Conservation (phyloP, 2,888 invertebrate genomes). For the Caenorhabditis sulstoni region DNA sequence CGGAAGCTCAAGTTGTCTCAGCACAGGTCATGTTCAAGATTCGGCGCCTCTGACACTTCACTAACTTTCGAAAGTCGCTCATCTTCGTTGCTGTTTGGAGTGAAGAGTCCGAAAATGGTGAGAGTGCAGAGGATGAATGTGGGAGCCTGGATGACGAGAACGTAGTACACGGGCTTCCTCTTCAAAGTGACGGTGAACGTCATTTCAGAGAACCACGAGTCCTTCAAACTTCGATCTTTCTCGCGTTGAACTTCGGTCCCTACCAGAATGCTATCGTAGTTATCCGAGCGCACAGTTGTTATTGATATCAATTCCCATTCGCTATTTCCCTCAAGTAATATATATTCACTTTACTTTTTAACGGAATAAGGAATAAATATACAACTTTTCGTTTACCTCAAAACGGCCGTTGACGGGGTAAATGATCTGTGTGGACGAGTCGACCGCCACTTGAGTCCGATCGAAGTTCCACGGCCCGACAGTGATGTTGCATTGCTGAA, state of each 20-base stretch:
- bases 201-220: constrained; percentile 47
- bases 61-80: constrained; percentile 65
- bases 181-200: constrained; percentile 54
- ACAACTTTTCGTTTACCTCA: no score
- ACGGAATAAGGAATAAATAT: no score
- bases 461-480: constrained; percentile 68
- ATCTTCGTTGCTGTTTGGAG: constrained; percentile 63
- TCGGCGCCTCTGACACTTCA: neutral
- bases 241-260: no score
- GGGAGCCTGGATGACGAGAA: constrained; percentile 68
- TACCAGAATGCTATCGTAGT: constrained; percentile 42
- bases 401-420: constrained; percentile 43
- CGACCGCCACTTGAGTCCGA: constrained; percentile 40
- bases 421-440: constrained; percentile 31
- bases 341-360: no score
- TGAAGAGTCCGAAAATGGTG: constrained; percentile 71
- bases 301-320: constrained; percentile 68
- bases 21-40: no score
- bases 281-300: constrained; percentile 33
- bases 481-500: constrained; percentile 61
- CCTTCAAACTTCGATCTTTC: no score
- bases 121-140: constrained; percentile 69
- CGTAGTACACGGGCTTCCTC: constrained; percentile 66
- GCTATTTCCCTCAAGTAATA: constrained; percentile 57
- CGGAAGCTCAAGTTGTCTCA: no score